Base-by-base conservation (phyloP, 2,113 vertebrate genomes). In the Dascyllus trimaculatus region DNA sequence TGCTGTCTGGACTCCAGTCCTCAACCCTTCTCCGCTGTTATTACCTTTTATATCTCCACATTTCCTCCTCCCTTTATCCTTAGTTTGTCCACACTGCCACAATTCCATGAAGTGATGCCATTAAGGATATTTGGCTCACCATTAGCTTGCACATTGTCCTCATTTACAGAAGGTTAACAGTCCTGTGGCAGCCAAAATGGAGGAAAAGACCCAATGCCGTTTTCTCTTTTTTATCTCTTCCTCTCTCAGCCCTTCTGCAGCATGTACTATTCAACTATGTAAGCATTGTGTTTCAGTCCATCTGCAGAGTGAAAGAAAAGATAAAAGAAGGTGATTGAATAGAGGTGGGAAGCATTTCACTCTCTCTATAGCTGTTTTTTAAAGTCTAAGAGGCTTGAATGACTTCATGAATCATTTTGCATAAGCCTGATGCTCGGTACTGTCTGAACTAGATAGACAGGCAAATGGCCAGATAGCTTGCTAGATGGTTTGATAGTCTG, bases 261-360 rank as follows among this genome's bases (percentile, higher is more conserved):
- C 59, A 57, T 82, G 48, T 49, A 78, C 35, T 71, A 74, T 66
- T 80, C 51, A 58, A 19, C 48, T 17, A 17, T 40, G 35, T 52
- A 52, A 53, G 19, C 11, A 5, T 14, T 22, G 35, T 29, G 35
- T 32, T 58, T 73, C 19, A 64, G 19, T 32, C 15, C 11, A 32
- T 52, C 56, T 18, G 25, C 19, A 29, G 9, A 19, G 8, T 49
- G n/a, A 48, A 63, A 62, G n/a, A 56, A 35, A 35, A 10, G 5
- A 48, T 26, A 15, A n/a, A 14, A 46, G 48, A 26, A 5, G 53
- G 43, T 29, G 24, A 11, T 62, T 15, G 15, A 43, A 18, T 40
- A 7, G 24, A 52, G 61, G 21, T 56, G 45, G 11, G 35, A 22
- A 74, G 24, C 18, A 46, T 38, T 35, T 9, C 0, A 15, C 5